Conservation (phyloP, 2,888 invertebrate genomes). For the Lucinisca nassula region DNA sequence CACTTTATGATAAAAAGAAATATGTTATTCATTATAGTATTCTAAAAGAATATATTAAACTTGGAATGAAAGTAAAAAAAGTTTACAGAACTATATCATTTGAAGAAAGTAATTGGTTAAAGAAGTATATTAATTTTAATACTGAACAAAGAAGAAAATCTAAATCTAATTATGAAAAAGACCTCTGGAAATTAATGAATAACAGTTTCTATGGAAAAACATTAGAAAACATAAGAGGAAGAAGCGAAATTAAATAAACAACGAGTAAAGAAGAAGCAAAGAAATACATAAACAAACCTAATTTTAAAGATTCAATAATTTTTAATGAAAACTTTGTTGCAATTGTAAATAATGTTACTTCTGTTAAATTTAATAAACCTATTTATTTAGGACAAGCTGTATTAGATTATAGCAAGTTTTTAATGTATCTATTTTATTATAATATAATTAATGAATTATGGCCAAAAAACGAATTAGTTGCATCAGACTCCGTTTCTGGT, state of each 20-base stretch:
- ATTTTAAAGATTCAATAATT: conserved; percentile 79
- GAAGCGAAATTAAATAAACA: conserved; percentile 5
- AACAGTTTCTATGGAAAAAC: conserved; percentile 31
- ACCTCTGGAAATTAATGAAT: conserved; percentile 37
- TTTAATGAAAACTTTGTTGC: conserved; percentile 43
- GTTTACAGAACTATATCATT: conserved; percentile 25
- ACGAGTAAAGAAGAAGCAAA: conserved; percentile 87
- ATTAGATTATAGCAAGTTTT: conserved; percentile 51
- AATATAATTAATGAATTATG: conserved; percentile 34
- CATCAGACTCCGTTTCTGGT: not conserved
- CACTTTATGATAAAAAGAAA: conserved; percentile 8
- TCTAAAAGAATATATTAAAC: not conserved
- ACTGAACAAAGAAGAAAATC: conserved; percentile 13
- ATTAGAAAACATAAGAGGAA: conserved; percentile 19
- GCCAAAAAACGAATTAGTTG: conserved; percentile 6
- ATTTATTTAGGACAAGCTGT: conserved; percentile 39
- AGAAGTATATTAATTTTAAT: conserved; percentile 36
- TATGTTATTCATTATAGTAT: conserved; percentile 19
- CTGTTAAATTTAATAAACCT: conserved; percentile 51
- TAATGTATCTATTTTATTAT: conserved; percentile 60
- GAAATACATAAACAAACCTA: conserved; percentile 83
- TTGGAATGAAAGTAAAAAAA: conserved; percentile 28
- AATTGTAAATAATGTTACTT: conserved; percentile 29
- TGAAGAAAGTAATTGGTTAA: conserved; percentile 14
- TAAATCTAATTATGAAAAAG: conserved; percentile 30